A percentile compares a stretch with the other conserved stretches of the same genome.
These are phyloP conservation scores for Megatriorchis doriae DNA, from an alignment of 2,113 vertebrate genomes.

Conservation along the genomic window DNA sequence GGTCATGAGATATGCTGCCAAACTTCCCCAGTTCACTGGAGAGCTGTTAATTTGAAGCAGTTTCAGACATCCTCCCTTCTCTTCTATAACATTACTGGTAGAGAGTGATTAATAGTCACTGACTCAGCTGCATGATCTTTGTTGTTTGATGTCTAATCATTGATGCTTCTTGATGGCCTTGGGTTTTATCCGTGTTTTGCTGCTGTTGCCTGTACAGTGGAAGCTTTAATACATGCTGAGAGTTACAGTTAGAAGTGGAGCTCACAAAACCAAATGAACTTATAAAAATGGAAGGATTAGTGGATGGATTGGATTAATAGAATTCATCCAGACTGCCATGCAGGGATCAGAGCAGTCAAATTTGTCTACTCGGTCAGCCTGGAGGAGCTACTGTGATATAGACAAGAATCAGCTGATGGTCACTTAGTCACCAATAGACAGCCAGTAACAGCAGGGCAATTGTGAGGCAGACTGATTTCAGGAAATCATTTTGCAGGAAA, in stretches of 20 bases:
- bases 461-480: background rate
- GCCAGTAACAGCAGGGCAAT: background rate
- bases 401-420: background rate
- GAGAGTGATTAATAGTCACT: background rate
- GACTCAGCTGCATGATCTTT: background rate
- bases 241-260: background rate
- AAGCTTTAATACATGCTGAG: background rate
- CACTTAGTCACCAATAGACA: slow-evolving; percentile 5
- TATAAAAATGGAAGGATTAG: background rate
- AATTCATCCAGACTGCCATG: background rate
- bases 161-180: background rate
- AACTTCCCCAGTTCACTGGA: background rate
- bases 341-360: background rate
- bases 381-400: background rate
- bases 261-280: background rate
- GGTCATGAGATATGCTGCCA: background rate
- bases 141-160: background rate
- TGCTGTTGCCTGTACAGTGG: background rate
- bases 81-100: background rate
- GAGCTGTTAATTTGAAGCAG: background rate
- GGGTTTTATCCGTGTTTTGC: background rate
- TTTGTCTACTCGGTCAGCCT: background rate
- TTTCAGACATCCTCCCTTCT: background rate
- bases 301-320: background rate
- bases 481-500: background rate